A percentile compares a stretch with the other conserved stretches of the same genome.
These are phyloP conservation scores for Suillia variegata DNA, from an alignment of 2,888 invertebrate species.

Conservation along the genomic window DNA sequence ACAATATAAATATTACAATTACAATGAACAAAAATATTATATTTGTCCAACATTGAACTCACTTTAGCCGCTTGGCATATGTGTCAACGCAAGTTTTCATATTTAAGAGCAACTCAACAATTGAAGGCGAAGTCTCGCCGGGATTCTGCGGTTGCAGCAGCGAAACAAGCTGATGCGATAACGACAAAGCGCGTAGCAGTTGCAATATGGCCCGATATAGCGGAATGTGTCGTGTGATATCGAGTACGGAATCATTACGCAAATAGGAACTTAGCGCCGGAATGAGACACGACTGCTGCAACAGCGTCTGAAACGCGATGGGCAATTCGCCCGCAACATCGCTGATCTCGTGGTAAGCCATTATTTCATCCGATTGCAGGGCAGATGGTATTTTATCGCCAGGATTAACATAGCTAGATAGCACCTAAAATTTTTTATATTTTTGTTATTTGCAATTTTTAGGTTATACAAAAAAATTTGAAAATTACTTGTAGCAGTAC, in stretches of 20 bases:
- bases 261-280: constrained; percentile 89
- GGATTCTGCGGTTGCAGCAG: constrained; percentile 68
- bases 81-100: constrained; percentile 93
- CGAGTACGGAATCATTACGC: constrained; percentile 93
- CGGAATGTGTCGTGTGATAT: constrained; percentile 96
- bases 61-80: constrained; percentile 85
- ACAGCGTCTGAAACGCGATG: constrained; percentile 73
- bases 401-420: constrained; percentile 88
- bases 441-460: neutral
- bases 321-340: constrained; percentile 67
- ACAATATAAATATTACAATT: neutral
- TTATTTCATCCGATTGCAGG: constrained; percentile 54
- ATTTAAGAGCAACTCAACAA: constrained; percentile 78
- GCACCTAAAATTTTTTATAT: constrained; percentile 65
- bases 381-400: constrained; percentile 64
- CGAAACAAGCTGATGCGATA: constrained; percentile 67
- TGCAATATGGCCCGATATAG: constrained; percentile 86
- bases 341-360: constrained; percentile 59
- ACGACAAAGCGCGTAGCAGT: constrained; percentile 76
- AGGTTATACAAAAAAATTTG: constrained; percentile 11
- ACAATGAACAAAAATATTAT: neutral
- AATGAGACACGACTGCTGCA: constrained; percentile 82
- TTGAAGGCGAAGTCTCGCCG: constrained; percentile 65
- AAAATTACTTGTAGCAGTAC: constrained; percentile 71
- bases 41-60: no score